Base-by-base conservation (phyloP, 2,113 vertebrate species). In the Cynoglossus semilaevis region DNA sequence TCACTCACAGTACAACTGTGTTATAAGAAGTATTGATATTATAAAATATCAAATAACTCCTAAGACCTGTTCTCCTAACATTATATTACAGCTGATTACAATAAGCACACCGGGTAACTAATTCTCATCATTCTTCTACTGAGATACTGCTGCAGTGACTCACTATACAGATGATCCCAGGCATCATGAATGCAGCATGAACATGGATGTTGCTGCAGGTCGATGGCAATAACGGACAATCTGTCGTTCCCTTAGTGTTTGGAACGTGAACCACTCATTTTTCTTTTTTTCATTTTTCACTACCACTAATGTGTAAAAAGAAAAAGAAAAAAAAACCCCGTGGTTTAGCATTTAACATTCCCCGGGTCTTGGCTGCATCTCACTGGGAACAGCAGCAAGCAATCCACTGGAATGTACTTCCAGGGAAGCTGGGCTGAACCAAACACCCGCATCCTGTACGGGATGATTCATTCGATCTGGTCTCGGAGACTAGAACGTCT, bases 111-210 rank as follows among this genome's bases (percentile, higher is more conserved):
- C n/a, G n/a, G n/a, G n/a, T n/a, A 29, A 29, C 22, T 29, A 29
- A 29, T 29, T 4, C 22, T 4, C 22, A 29, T 29, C 22, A 29
- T 29, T 29, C 22, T 29, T 29, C 6, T 4, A 29, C 22, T 29
- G 22, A 29, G 22, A 29, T 6, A 29, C 2, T 6, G 43, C 6
- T 47, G 47, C 42, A 53, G 35, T 65, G 50, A 16, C 37, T 52
- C 29, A 86, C 74, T 80, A 80, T 68, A 75, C 76, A 66, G 70
- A 80, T 82, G 73, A 78, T 63, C 65, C 52, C 29, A 56, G 75
- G 51, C 62, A 19, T 65, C 13, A 53, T 16, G 36, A 66, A 76
- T 77, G 35, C 69, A 64, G 72, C 74, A 63, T 73, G 73, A 73
- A 74, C 62, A 42, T 58, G 70, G 53, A 60, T 61, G 14, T 41